These are phyloP conservation scores for Nymphalis polychloros DNA, from an alignment of 2,888 invertebrate genomes.

Conservation along the genomic window DNA sequence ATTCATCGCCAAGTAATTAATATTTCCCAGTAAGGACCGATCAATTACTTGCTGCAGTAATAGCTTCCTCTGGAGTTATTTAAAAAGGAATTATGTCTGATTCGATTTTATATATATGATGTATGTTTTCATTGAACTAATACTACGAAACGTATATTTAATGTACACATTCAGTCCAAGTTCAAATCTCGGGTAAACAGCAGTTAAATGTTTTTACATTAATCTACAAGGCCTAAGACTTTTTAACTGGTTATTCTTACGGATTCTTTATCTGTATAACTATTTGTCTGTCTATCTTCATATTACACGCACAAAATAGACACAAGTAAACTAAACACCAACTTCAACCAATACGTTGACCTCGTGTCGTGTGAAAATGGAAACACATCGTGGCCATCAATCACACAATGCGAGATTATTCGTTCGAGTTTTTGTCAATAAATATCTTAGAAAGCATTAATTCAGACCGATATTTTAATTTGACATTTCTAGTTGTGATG, in stretches of 20 bases:
- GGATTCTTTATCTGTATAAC: too few relatives aligned
- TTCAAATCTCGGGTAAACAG: neutral
- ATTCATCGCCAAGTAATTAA: conserved; percentile 5
- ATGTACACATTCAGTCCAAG: neutral
- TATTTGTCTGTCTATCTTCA: too few relatives aligned
- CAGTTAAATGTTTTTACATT: too few relatives aligned
- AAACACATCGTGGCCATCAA: conserved; percentile 22
- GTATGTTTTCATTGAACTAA: conserved; percentile 15
- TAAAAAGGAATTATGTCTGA: conserved; percentile 11
- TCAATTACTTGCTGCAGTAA: conserved; percentile 18
- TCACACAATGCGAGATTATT: conserved; percentile 30
- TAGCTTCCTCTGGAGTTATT: conserved; percentile 24
- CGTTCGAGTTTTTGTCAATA: conserved; percentile 3
- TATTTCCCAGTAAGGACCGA: conserved; percentile 8
- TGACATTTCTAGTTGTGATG: too few relatives aligned
- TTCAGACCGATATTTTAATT: too few relatives aligned
- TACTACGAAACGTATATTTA: neutral
- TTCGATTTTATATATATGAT: conserved; percentile 10
- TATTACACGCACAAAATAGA: too few relatives aligned
- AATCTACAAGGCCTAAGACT: too few relatives aligned
- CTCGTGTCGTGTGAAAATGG: conserved; percentile 22
- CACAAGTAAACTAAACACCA: too few relatives aligned
- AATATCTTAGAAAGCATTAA: neutral
- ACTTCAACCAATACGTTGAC: conserved; percentile 4
- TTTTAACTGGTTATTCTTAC: too few relatives aligned